phyloP scores from a whole-genome alignment of 2,113 vertebrate genomes.

The Prietella phreatophila region DNA sequence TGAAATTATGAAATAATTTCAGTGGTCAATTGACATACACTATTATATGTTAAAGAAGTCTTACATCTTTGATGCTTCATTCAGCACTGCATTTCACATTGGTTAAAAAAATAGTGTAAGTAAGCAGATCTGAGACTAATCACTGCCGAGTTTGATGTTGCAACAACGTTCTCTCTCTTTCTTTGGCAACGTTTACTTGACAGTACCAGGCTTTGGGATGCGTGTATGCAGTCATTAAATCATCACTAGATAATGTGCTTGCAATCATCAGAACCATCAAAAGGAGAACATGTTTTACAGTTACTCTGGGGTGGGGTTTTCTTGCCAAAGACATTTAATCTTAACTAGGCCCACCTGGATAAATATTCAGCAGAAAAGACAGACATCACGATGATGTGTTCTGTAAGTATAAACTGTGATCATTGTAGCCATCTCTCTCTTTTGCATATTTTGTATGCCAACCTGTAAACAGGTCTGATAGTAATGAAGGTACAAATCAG shows the following conservation, averaged over 20 bases:
- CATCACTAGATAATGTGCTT: background rate
- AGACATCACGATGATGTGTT: background rate
- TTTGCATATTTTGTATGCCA: background rate
- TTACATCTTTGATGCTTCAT: background rate
- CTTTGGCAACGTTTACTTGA: background rate
- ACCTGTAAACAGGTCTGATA: background rate
- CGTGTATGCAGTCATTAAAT: background rate
- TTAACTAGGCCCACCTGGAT: background rate
- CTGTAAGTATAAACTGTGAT: background rate
- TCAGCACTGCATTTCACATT: background rate
- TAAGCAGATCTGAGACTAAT: background rate
- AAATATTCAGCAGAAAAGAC: background rate
- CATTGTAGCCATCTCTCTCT: background rate
- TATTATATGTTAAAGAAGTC: background rate
- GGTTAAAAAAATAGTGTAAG: background rate
- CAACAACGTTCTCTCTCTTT: background rate
- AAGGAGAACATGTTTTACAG: background rate
- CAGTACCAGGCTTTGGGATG: constrained; percentile 3
- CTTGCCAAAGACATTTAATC: background rate
- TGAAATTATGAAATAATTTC: background rate
- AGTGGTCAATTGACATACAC: background rate
- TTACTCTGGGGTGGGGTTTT: background rate
- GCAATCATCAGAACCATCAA: background rate
- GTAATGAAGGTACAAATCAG: background rate
- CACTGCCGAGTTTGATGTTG: background rate